Evolutionary conservation across 1,140 invertebrate genomes (phyloP), one percentile per base, ranked within the genome.

Genomic region (Reticulitermes speratus): DNA sequence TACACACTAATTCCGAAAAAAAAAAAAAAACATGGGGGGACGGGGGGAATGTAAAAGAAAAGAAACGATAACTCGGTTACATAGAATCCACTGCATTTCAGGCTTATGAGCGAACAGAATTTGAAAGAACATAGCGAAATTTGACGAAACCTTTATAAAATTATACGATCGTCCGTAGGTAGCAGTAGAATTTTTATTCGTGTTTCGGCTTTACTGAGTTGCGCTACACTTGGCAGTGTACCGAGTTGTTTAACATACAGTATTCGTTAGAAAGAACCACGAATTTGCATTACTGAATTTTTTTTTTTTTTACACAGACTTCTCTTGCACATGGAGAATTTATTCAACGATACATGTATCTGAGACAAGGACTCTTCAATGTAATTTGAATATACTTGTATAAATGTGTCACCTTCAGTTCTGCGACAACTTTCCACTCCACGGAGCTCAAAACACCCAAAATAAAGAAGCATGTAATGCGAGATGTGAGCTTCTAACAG

Each of bases 121-220:
- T 30, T 75, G n/a, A 75, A 75, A 75, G n/a, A 75, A 75, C 65
- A 14, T 30, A 25, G 14, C 25, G n/a, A 75, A 75, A 75, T 75
- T 25, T 75, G n/a, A 75, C 65, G 65, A 75, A 75, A 30, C 65
- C 65, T 75, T 75, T 75, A 75, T 75, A 75, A 75, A 75, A 75
- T 75, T 75, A 75, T 25, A 75, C 30, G n/a, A 19, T 75, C 25
- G 59, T 25, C 21, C 59, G 8, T 65, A 5, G 59, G 59, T 19
- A 75, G 65, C 2, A 75, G 7, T 2, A 38, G 38, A 38, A n/a
- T 75, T 75, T 75, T 75, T 30, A 75, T 75, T 3, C 25, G 65
- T 30, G 65, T 75, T 75, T 75, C n/a, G 38, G 65, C 25, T 75
- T 75, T 1, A 30, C 65, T 75, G 3, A 30, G 65, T 6, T 30